Percentiles rank a stretch among this genome's conserved stretches.
phyloP scores from a whole-genome alignment of 2,888 invertebrate species.

The Sarcophaga variegata region DNA sequence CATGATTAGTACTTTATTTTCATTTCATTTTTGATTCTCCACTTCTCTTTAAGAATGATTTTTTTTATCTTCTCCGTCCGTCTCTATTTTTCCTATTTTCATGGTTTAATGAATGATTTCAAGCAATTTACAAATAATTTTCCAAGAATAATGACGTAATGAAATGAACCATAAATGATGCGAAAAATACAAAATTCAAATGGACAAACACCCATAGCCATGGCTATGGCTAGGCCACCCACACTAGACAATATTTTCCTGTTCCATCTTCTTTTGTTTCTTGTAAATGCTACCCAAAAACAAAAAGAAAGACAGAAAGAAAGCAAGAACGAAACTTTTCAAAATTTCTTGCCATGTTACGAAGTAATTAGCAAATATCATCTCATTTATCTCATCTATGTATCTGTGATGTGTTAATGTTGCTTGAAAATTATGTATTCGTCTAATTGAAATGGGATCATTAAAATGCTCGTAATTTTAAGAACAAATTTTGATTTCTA shows the following conservation, averaged over 20 bases:
- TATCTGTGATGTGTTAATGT: conserved; percentile 9
- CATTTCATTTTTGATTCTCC: conserved; percentile 2
- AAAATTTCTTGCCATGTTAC: background rate
- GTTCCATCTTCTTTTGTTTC: background rate
- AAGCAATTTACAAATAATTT: conserved; percentile 57
- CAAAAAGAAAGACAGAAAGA: background rate
- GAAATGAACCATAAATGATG: conserved; percentile 68
- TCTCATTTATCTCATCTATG: no score
- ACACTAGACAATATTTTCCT: background rate
- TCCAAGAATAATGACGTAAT: conserved; percentile 70
- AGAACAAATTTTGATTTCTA: background rate
- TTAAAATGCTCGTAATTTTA: conserved; percentile 11
- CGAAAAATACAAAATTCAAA: conserved; percentile 3
- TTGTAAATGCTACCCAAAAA: background rate
- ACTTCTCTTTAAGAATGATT: background rate
- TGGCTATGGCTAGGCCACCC: background rate
- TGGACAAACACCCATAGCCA: background rate
- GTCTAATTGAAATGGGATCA: conserved; percentile 5
- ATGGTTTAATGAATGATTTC: conserved; percentile 58
- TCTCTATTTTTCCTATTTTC: conserved; percentile 14
- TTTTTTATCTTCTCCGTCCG: background rate
- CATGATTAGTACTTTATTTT: conserved; percentile 34
- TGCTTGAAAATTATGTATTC: conserved; percentile 1
- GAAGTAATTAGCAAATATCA: conserved; percentile 27
- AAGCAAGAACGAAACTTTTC: background rate